These are phyloP conservation scores for Trisateles emortualis DNA, from an alignment of 2,888 invertebrate species.

Conservation along the genomic window DNA sequence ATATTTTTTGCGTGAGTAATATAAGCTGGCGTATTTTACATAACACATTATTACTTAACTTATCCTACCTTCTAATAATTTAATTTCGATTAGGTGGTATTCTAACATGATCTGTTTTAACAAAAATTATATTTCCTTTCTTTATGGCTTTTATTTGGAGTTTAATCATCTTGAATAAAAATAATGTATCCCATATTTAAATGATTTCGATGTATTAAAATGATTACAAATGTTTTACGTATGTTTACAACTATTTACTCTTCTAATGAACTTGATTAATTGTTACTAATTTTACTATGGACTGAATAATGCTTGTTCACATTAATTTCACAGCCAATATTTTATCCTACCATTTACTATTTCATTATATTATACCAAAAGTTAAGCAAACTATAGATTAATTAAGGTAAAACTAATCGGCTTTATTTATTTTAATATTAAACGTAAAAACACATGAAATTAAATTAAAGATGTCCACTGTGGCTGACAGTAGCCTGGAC, in stretches of 20 bases:
- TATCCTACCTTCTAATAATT: slow-evolving; percentile 20
- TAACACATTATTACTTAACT: slow-evolving; percentile 23
- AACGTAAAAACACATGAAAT: neutral
- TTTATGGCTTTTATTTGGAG: neutral
- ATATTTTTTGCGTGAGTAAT: neutral
- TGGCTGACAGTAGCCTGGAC: neutral
- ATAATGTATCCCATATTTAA: neutral
- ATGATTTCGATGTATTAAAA: slow-evolving; percentile 26
- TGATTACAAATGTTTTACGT: slow-evolving; percentile 25
- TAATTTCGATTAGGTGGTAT: neutral
- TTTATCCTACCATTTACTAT: slow-evolving; percentile 62
- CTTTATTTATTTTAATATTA: neutral
- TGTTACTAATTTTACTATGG: slow-evolving; percentile 56
- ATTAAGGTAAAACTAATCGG: neutral
- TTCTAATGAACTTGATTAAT: slow-evolving; percentile 29
- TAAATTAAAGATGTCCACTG: neutral
- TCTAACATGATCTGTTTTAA: neutral
- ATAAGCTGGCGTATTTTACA: neutral
- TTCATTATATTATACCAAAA: slow-evolving; percentile 13
- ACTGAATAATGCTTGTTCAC: slow-evolving; percentile 71
- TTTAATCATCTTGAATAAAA: neutral
- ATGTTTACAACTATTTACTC: slow-evolving; percentile 25
- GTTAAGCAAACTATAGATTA: slow-evolving; percentile 16
- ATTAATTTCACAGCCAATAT: slow-evolving; percentile 82
- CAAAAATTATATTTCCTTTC: neutral